Conservation (phyloP, 2,888 invertebrate genomes). For the Halictus quadricinctus region DNA sequence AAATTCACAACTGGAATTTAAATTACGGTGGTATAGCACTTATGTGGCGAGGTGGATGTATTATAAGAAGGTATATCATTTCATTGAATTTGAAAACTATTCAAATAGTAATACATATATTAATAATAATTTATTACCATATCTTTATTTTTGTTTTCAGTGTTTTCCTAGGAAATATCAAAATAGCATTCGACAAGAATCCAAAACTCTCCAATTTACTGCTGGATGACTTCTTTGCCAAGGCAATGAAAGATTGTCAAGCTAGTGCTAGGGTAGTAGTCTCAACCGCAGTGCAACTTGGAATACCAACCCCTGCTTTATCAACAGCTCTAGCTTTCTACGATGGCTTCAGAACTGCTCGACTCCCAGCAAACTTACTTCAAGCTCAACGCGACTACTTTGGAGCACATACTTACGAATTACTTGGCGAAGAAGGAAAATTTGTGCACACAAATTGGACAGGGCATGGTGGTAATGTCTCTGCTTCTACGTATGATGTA, state of each 20-base stretch:
- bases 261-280: constrained; percentile 94
- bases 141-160: constrained; percentile 81
- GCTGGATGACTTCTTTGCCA: constrained; percentile 95
- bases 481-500: constrained; percentile 95
- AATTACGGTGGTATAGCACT: constrained; percentile 99
- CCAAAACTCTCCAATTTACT: constrained; percentile 93
- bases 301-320: constrained; percentile 97
- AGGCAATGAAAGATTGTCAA: constrained; percentile 92
- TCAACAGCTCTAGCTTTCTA: constrained; percentile 98
- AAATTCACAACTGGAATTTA: constrained; percentile 95
- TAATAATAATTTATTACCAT: not conserved
- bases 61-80: constrained; percentile 91
- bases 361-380: constrained; percentile 96
- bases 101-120: not conserved
- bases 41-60: constrained; percentile 99
- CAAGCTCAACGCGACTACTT: constrained; percentile 99
- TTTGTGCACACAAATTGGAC: constrained; percentile 99
- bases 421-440: constrained; percentile 91
- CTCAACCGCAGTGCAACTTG: constrained; percentile 87
- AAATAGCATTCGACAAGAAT: constrained; percentile 95
- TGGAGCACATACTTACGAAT: constrained; percentile 99
- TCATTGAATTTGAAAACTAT: not conserved
- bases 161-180: constrained; percentile 94
- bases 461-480: constrained; percentile 97
- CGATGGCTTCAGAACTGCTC: constrained; percentile 95